phyloP scores from a whole-genome alignment of 2,888 invertebrate species.

The Orthonevra nobilis region DNA sequence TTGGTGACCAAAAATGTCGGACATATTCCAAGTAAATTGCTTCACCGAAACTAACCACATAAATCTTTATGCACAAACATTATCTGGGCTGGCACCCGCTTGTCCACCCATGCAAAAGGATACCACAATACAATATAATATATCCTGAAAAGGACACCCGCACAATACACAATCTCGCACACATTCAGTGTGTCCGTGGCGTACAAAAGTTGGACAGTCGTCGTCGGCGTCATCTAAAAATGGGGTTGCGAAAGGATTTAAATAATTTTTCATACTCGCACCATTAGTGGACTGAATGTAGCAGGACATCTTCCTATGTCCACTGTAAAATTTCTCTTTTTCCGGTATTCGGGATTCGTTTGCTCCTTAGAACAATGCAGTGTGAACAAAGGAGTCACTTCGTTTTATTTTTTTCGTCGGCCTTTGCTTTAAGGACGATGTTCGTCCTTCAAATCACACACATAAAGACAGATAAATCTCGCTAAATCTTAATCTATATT shows the following conservation, averaged over 20 bases:
- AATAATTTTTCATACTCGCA: slow-evolving; percentile 64
- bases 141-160: slow-evolving; percentile 54
- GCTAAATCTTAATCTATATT: slow-evolving; percentile 57
- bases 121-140: slow-evolving; percentile 65
- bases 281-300: neutral
- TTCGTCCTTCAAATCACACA: slow-evolving; percentile 17
- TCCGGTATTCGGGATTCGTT: slow-evolving; percentile 5
- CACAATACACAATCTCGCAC: slow-evolving; percentile 7
- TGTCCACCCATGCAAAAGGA: slow-evolving; percentile 61
- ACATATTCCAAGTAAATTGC: slow-evolving; percentile 71
- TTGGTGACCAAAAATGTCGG: slow-evolving; percentile 67
- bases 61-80: slow-evolving; percentile 70
- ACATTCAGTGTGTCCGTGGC: neutral
- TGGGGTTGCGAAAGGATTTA: slow-evolving; percentile 59
- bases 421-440: neutral
- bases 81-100: slow-evolving; percentile 60
- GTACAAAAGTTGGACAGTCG: slow-evolving; percentile 51
- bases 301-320: slow-evolving; percentile 26
- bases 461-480: slow-evolving; percentile 53
- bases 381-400: slow-evolving; percentile 1
- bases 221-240: too few relatives aligned
- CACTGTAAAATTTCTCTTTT: slow-evolving; percentile 26
- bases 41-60: slow-evolving; percentile 70
- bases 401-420: neutral
- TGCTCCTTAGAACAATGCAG: slow-evolving; percentile 39